Conservation (phyloP, 2,888 invertebrate genomes). For the Phytoseiulus persimilis region DNA sequence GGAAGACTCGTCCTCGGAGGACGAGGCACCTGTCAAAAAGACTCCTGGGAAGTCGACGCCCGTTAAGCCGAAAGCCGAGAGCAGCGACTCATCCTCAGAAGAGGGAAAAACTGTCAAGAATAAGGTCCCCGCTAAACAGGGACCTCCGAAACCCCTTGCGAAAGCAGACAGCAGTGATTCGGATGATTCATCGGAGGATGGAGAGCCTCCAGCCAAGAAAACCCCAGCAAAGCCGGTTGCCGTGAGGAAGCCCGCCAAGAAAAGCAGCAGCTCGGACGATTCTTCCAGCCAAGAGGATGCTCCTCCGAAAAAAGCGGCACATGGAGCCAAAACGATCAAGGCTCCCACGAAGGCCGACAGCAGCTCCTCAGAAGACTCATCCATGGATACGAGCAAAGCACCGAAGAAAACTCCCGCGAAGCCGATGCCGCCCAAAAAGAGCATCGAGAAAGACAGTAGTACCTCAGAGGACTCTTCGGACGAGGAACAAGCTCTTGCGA, state of each 20-base stretch:
- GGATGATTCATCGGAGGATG: constrained; percentile 44
- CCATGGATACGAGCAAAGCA: constrained; percentile 46
- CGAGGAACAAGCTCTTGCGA: constrained; percentile 40
- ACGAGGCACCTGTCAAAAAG: constrained; percentile 44
- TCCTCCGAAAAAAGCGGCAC: constrained; percentile 39
- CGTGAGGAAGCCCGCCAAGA: not conserved
- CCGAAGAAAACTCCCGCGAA: not conserved
- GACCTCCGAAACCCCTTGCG: constrained; percentile 38
- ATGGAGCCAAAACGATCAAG: constrained; percentile 38
- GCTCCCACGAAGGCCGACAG: constrained; percentile 45
- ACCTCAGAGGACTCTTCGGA: not conserved
- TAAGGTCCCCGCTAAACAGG: constrained; percentile 38
- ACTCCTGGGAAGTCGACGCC: constrained; percentile 43
- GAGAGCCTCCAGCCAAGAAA: constrained; percentile 40
- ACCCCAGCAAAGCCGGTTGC: constrained; percentile 38
- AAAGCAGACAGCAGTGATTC: constrained; percentile 43
- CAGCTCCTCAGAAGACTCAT: constrained; percentile 45
- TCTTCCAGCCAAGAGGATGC: constrained; percentile 39
- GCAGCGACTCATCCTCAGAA: constrained; percentile 45
- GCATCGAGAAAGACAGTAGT: not conserved
- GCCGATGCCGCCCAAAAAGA: constrained; percentile 25
- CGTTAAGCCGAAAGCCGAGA: constrained; percentile 36
- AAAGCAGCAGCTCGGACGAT: not conserved
- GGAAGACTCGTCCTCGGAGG: not conserved
- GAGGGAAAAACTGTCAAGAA: constrained; percentile 46